These are phyloP conservation scores for Silurus meridionalis DNA, from an alignment of 2,113 vertebrate genomes.

Conservation along the genomic window DNA sequence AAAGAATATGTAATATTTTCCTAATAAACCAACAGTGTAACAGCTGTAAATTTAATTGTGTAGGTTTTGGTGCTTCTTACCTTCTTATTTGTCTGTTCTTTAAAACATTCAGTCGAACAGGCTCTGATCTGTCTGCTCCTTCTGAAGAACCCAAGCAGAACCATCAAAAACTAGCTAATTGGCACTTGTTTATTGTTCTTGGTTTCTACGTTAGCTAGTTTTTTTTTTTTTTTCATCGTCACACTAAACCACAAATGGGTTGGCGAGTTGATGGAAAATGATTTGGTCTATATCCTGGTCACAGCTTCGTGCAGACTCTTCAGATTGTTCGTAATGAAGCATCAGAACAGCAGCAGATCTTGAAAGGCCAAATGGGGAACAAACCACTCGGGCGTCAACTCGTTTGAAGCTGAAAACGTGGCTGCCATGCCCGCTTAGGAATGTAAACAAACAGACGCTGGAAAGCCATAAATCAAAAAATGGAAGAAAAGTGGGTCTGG, in stretches of 20 bases:
- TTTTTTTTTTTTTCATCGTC: background rate
- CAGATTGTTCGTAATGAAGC: conserved; percentile 33
- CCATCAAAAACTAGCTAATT: conserved; percentile 7
- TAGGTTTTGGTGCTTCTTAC: background rate
- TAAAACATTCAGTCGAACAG: background rate
- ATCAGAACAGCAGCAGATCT: conserved; percentile 41
- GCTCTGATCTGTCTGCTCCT: background rate
- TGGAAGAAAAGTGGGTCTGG: background rate
- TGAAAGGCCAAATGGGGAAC: conserved; percentile 38
- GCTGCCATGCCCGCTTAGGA: conserved; percentile 46
- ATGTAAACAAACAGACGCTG: conserved; percentile 55
- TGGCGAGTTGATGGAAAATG: conserved; percentile 12
- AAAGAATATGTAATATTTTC: background rate
- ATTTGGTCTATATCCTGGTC: background rate
- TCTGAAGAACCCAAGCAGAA: background rate
- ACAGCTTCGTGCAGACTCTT: conserved; percentile 23
- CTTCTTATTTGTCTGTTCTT: background rate
- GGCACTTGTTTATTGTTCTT: conserved; percentile 21
- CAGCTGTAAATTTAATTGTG: background rate
- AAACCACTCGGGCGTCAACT: conserved; percentile 19
- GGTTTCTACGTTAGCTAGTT: background rate
- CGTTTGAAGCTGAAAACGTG: conserved; percentile 47
- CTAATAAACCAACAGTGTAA: background rate
- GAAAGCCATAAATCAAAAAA: conserved; percentile 53
- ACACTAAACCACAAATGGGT: background rate